Base-by-base conservation (phyloP, 1,140 invertebrate genomes). In the Euura saliciscinereae region DNA sequence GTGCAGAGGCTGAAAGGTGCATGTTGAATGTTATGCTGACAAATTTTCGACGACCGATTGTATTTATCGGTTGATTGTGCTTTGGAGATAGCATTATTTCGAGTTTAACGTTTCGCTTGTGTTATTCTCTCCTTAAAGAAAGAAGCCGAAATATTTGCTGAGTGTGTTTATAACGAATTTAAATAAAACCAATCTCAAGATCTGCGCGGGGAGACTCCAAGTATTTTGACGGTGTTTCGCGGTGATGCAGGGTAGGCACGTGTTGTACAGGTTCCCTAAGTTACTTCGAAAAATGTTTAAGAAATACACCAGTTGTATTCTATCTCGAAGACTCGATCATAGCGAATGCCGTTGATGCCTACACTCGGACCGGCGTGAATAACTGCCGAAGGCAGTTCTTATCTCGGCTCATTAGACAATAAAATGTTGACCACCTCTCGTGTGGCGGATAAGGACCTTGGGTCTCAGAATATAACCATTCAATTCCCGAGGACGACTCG, bases 101-200 rank as follows among this genome's bases (percentile, higher is more conserved):
- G 74, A 79, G 78, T 75, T 74, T 75, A 76, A 76, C 78, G 78
- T 77, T 75, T 74, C 73, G 74, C 69, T 65, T 70, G 59, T 70
- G 45, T 59, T 65, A 10, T 66, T 45, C n/a, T 6, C 42, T 46
- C 3, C 44, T 8, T 59, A 43, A n/a, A 13, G n/a, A 45, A n/a
- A 44, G 67, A 44, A 5, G 45, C n/a, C 28, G 66, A 73, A 65
- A 73, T 45, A 69, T 44, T 65, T 66, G 4, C 3, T 69, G 67
- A 65, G 71, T 70, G 75, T 45, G 64, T 68, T 78, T 79, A 28
- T 79, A 80, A 79, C 77, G 76, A 75, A 78, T 78, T 82, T 76
- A 80, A 82, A 80, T 82, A 82, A 82, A 82, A 59, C 51, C 80
- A 82, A 82, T 82, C 81, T 80, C 76, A 28, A 70, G 81, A 82